Conservation (phyloP, 2,797 vertebrate species). For the Scolopax rusticola region DNA sequence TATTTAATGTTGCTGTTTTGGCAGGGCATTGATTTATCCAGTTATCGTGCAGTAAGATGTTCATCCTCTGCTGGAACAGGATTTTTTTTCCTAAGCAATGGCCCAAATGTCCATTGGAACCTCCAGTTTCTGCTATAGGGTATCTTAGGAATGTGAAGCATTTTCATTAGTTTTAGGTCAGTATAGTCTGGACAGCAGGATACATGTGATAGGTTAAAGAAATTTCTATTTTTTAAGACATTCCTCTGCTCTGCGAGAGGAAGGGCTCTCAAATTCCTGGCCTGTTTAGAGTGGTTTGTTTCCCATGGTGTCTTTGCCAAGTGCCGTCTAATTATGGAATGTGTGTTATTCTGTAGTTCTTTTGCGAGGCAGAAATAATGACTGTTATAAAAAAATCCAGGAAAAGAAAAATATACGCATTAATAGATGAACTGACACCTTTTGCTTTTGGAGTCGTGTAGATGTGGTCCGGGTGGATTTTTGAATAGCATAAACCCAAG, state of each 20-base stretch:
- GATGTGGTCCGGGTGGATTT: not conserved
- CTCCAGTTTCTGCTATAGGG: not conserved
- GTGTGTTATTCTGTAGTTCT: conserved; percentile 10
- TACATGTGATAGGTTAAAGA: conserved; percentile 10
- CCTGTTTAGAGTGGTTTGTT: conserved; percentile 51
- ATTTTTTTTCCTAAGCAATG: not conserved
- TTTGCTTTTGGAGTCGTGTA: not conserved
- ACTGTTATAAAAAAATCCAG: conserved; percentile 27
- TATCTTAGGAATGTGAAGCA: not conserved
- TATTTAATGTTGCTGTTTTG: not conserved
- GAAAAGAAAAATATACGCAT: not conserved
- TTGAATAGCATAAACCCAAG: not conserved
- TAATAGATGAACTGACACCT: not conserved
- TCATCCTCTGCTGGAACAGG: not conserved
- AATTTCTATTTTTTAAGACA: not conserved
- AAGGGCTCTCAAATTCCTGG: conserved; percentile 54
- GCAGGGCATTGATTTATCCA: not conserved
- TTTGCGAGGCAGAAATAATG: conserved; percentile 9
- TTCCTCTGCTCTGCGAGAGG: conserved; percentile 47
- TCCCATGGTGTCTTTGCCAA: conserved; percentile 64
- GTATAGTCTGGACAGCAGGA: not conserved
- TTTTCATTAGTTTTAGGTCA: not conserved
- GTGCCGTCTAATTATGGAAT: conserved; percentile 64
- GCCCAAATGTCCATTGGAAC: not conserved
- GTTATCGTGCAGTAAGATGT: not conserved